These are phyloP conservation scores for Tapirus indicus DNA, from an alignment of 2,797 vertebrate species.

Conservation along the genomic window DNA sequence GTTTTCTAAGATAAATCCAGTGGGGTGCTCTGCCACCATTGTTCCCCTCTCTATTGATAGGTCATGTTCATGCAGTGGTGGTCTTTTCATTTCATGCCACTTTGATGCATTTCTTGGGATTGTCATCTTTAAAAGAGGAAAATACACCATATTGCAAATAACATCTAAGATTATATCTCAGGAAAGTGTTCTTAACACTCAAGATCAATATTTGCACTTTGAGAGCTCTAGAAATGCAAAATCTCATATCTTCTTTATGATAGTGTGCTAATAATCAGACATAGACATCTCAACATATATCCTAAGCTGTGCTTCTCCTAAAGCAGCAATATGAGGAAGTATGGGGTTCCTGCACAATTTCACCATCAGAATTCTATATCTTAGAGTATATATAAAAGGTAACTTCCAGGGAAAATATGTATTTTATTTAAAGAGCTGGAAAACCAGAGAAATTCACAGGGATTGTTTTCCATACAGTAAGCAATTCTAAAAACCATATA, in stretches of 20 bases:
- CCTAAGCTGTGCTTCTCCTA: not conserved
- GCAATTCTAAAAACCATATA: not conserved
- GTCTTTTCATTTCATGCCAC: not conserved
- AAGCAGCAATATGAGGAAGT: not conserved
- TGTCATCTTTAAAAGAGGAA: slow-evolving; percentile 38
- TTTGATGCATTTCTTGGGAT: not conserved
- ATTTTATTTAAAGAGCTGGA: slow-evolving; percentile 31
- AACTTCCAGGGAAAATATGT: not conserved
- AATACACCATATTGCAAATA: not conserved
- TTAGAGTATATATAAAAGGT: slow-evolving; percentile 25
- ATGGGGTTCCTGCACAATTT: not conserved
- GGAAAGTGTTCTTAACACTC: not conserved
- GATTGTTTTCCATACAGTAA: not conserved
- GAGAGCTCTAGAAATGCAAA: not conserved
- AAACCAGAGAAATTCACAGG: not conserved
- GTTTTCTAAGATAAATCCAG: slow-evolving; percentile 1
- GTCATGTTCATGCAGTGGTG: not conserved
- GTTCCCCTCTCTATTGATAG: not conserved
- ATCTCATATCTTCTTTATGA: not conserved
- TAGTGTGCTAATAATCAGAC: not conserved
- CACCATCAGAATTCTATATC: not conserved
- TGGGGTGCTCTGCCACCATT: not conserved
- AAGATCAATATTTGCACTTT: not conserved
- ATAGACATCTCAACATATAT: not conserved
- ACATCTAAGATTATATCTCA: slow-evolving; percentile 23